Conservation (phyloP, 2,888 invertebrate genomes). For the Scaptomyza reducta region DNA sequence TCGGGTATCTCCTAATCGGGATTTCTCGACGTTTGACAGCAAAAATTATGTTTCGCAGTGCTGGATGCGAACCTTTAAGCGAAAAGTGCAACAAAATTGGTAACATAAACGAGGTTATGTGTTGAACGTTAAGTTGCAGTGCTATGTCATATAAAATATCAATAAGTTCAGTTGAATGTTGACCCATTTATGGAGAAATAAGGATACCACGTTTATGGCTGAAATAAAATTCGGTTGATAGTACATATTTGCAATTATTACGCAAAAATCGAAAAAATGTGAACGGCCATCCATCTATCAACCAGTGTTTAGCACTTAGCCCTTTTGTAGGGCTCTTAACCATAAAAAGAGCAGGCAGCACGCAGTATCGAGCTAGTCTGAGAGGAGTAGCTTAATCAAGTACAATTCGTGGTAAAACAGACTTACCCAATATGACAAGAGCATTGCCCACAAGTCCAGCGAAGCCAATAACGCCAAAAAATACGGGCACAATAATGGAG, state of each 20-base stretch:
- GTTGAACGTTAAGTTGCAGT: conserved; percentile 4
- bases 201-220: conserved; percentile 15
- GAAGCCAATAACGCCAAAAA: conserved; percentile 93
- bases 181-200: neutral
- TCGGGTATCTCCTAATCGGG: too few relatives aligned
- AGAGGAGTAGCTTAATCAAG: conserved; percentile 1
- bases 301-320: too few relatives aligned
- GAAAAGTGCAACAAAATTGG: too few relatives aligned
- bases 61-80: too few relatives aligned
- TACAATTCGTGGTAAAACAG: neutral
- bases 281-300: conserved; percentile 5
- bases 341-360: too few relatives aligned
- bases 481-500: conserved; percentile 90
- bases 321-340: too few relatives aligned
- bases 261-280: conserved; percentile 65
- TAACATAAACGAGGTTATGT: too few relatives aligned
- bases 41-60: too few relatives aligned
- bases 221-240: conserved; percentile 31
- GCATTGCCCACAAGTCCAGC: conserved; percentile 95
- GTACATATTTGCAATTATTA: conserved; percentile 64
- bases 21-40: too few relatives aligned
- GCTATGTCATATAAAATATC: conserved; percentile 55
- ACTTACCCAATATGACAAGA: conserved; percentile 89
- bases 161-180: conserved; percentile 49
- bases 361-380: too few relatives aligned